Conservation (phyloP, 1,140 invertebrate genomes). For the Calephelis nemesis region DNA sequence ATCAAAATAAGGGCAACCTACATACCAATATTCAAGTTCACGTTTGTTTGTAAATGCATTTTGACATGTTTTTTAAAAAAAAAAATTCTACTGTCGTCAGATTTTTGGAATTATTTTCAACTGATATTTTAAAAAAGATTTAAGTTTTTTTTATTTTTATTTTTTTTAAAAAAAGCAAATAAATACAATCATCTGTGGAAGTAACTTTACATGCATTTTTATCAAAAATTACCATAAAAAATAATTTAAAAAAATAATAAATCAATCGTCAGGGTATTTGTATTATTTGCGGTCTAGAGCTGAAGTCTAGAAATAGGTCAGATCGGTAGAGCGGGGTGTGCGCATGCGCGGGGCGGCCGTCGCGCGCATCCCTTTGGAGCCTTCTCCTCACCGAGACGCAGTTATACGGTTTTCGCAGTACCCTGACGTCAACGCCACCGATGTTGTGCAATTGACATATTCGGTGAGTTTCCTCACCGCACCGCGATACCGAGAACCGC, state of each 20-base stretch:
- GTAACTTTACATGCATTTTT: too few relatives aligned
- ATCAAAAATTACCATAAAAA: too few relatives aligned
- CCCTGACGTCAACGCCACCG: slow-evolving; percentile 31
- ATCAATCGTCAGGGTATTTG: slow-evolving; percentile 15
- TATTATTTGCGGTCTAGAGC: too few relatives aligned
- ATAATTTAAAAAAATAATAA: too few relatives aligned
- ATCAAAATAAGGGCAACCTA: slow-evolving; percentile 25
- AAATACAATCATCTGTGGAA: too few relatives aligned
- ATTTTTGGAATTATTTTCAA: neutral
- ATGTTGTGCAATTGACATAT: slow-evolving; percentile 33
- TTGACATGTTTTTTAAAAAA: neutral
- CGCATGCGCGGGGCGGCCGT: slow-evolving; percentile 36
- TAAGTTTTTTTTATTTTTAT: too few relatives aligned
- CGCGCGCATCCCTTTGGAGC: slow-evolving; percentile 39
- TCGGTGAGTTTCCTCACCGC: slow-evolving; percentile 54
- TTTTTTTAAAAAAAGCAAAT: neutral
- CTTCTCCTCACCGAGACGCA: slow-evolving; percentile 31
- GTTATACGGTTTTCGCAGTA: slow-evolving; percentile 38
- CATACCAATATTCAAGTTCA: slow-evolving; percentile 18
- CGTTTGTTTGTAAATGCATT: slow-evolving; percentile 6
- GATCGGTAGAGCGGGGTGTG: slow-evolving; percentile 25
- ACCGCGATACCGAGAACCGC: slow-evolving; percentile 27
- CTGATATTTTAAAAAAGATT: too few relatives aligned
- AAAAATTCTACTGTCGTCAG: too few relatives aligned
- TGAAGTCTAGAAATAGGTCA: slow-evolving; percentile 56